Evolutionary conservation across 1,140 invertebrate species (phyloP).

Genomic region (Halesus radiatus): DNA sequence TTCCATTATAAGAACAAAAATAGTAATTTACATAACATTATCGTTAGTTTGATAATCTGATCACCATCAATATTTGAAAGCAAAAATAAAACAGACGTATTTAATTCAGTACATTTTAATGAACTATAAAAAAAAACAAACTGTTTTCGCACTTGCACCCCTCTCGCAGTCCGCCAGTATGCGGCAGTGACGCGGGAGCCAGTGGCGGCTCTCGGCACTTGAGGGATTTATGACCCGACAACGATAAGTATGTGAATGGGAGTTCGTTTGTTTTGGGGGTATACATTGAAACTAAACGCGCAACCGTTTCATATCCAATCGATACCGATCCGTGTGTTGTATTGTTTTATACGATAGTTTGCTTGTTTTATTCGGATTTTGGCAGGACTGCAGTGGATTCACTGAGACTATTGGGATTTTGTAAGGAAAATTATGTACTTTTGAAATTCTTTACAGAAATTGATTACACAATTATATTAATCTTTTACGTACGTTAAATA

Average conservation of each 20-base stretch:
- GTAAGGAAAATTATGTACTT: no score
- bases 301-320: constrained; percentile 34
- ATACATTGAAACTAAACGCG: constrained; percentile 43
- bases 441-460: no score
- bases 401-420: no score
- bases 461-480: no score
- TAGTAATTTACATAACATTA: no score
- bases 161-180: neutral
- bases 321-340: constrained; percentile 25
- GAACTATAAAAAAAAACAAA: no score
- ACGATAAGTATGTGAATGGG: constrained; percentile 50
- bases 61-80: no score
- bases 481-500: no score
- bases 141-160: neutral
- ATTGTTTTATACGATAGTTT: constrained; percentile 21
- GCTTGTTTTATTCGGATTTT: neutral
- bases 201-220: constrained; percentile 33
- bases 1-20: no score
- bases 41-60: no score
- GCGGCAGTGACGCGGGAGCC: neutral
- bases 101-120: no score
- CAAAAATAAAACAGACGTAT: no score
- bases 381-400: neutral
- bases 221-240: constrained; percentile 48
- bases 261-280: constrained; percentile 48